Conservation (phyloP, 2,797 vertebrate genomes). For the Sebastes iracundus region DNA sequence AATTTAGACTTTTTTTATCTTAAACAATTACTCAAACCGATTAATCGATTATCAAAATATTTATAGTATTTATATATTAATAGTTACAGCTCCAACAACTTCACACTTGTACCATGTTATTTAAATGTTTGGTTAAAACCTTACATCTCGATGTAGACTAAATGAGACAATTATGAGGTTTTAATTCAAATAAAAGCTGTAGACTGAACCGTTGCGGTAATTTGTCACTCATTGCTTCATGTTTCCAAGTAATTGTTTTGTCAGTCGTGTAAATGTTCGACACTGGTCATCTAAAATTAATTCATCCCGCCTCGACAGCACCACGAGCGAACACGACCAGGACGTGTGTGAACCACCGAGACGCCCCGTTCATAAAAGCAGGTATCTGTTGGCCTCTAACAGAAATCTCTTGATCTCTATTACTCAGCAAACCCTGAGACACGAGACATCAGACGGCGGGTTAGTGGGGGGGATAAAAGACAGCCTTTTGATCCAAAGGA, state of each 20-base stretch:
- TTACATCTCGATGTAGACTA: neutral
- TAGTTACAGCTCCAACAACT: neutral
- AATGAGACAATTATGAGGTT: neutral
- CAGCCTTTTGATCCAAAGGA: conserved; percentile 70
- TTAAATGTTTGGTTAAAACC: neutral
- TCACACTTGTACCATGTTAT: neutral
- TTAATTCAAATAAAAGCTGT: neutral
- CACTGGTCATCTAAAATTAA: conserved; percentile 24
- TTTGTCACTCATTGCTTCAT: neutral
- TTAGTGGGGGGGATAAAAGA: conserved; percentile 46
- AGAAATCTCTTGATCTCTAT: conserved; percentile 72
- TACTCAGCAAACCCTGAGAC: conserved; percentile 61
- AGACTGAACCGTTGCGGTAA: neutral
- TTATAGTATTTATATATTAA: no score
- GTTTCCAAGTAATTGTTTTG: conserved; percentile 23
- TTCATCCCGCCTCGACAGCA: conserved; percentile 24
- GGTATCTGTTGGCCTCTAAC: conserved; percentile 55
- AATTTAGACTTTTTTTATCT: no score
- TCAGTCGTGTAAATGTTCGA: conserved; percentile 35
- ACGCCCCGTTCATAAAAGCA: conserved; percentile 48
- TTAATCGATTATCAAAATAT: no score
- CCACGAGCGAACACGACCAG: neutral
- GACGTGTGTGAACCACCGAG: conserved; percentile 27
- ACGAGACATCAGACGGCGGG: conserved; percentile 63
- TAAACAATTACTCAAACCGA: no score